phyloP scores from a whole-genome alignment of 2,888 invertebrate genomes.

The Sthenelais limicola region DNA sequence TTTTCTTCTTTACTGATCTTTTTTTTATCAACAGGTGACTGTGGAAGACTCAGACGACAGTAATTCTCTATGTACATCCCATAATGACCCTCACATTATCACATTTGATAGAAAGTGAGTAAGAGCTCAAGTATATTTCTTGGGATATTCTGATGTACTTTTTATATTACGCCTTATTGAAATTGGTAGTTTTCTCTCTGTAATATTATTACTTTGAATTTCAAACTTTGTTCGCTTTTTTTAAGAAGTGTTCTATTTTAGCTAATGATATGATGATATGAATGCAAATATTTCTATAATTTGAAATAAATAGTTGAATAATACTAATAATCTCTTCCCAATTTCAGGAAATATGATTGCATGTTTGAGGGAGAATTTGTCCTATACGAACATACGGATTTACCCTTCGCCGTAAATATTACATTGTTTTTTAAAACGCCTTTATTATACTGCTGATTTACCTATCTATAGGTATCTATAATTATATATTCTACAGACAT shows the following conservation, averaged over 20 bases:
- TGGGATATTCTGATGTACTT: neutral
- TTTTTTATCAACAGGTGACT: constrained; percentile 52
- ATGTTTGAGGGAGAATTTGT: constrained; percentile 62
- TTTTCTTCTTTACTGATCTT: constrained; percentile 22
- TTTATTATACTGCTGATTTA: no score
- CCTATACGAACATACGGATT: constrained; percentile 57
- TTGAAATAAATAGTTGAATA: no score
- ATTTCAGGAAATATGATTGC: constrained; percentile 58
- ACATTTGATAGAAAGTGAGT: constrained; percentile 61
- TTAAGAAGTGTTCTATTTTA: no score
- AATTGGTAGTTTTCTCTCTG: no score
- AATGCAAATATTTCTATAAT: no score
- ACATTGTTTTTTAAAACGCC: no score
- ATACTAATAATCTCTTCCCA: no score
- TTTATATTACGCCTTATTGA: neutral
- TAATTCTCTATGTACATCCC: constrained; percentile 53
- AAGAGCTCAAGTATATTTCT: neutral
- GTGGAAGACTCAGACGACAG: constrained; percentile 56
- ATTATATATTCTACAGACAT: no score
- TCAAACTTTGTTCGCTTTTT: no score
- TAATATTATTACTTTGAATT: no score
- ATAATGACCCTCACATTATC: constrained; percentile 63
- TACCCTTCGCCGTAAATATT: constrained; percentile 60
- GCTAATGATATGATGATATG: no score
- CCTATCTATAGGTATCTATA: no score